Base-by-base conservation (phyloP, 2,888 invertebrate genomes). In the Ommatoiulus sabulosus region DNA sequence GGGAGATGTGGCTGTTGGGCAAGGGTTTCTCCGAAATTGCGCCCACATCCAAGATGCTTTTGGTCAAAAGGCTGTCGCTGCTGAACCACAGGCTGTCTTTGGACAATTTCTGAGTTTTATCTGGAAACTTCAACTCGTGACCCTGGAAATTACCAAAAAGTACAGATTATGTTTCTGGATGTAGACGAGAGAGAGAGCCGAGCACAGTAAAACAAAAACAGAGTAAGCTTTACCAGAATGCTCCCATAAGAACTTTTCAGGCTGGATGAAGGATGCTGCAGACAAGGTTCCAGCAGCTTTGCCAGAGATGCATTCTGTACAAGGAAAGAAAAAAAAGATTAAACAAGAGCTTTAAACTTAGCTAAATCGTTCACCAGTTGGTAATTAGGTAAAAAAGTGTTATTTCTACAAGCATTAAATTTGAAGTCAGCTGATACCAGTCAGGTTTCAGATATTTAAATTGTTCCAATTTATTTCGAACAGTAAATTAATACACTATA, bases 61-160 rank as follows among this genome's bases (percentile, higher is more conserved):
- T 87, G 57, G 63, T 57, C 20, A 43, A 44, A 35, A 87, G 57
- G 52, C 87, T 87, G 20, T 63, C 87, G 44, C 87, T 63, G 35
- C 87, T 87, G 63, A 87, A 87, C 87, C 87, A 87, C 20, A 87
- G 35, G 35, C 87, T 57, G 87, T 87, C 87, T 20, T 44, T 20
- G 24, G 52, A 87, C 24, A 87, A 63, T 57, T 87, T 87, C 87
- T 24, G 35, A 87, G 24, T 52, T 12, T 87, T 87, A 15, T 87
- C 87, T 24, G 87, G 63, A 63, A 87, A 48, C 63, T 87, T 87
- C 35, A 87, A 63, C 44, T 87, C 87, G 44, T 87, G 87, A 63
- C 87, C 87, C 87, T 87, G 87, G 35, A 44, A 86, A n/a, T 2
- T 17, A 63, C 17, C 10, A 35, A n/a, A 84, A 20, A 84, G 2